Evolutionary conservation across 64 coral and sea anemone genomes (phyloP), one percentile per base, ranked within the genome.

Genomic region (Trachythela sp.): DNA sequence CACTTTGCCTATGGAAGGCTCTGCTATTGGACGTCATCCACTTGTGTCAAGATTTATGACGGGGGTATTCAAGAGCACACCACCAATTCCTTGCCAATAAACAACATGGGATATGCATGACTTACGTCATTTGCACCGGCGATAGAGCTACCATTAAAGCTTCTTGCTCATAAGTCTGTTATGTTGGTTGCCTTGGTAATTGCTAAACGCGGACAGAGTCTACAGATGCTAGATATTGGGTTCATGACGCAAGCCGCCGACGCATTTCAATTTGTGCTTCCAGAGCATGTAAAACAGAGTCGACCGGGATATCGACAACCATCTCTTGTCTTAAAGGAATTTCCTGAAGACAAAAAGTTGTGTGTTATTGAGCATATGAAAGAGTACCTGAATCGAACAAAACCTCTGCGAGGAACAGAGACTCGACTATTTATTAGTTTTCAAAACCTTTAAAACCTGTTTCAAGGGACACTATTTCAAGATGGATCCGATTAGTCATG

Each of bases 81-180:
- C 42, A 45, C 42, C 42, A 45, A 45, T 11, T 51, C 88, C 88
- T 30, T 39, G 88, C 8, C 84, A 90, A 31, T 29, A 77, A 36
- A 54, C 88, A 51, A 83, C 76, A 33, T 90, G 88, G 88, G 76
- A 90, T 54, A 39, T 83, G 26, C 18, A 26, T 86, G 64, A 8
- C 89, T 91, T 43, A 85, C 89, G 17, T 84, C 30, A 36, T 86
- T 85, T 34, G 36, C 42, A 33, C 5, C 60, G 0, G 70, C 40
- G 4, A 24, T 37, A 13, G 70, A 60, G 14, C 43, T 89, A 77
- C 39, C 41, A 22, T 24, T 89, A 13, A 89, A 89, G 40, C 32
- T 43, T 20, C 70, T 89, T 18, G 76, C 87, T 42, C 64, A 9
- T 70, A 70, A 89, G 52, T 2, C 71, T 43, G 32, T 51, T 17